phyloP scores from a whole-genome alignment of 1,140 invertebrate species.

The Aphelinus certus region DNA sequence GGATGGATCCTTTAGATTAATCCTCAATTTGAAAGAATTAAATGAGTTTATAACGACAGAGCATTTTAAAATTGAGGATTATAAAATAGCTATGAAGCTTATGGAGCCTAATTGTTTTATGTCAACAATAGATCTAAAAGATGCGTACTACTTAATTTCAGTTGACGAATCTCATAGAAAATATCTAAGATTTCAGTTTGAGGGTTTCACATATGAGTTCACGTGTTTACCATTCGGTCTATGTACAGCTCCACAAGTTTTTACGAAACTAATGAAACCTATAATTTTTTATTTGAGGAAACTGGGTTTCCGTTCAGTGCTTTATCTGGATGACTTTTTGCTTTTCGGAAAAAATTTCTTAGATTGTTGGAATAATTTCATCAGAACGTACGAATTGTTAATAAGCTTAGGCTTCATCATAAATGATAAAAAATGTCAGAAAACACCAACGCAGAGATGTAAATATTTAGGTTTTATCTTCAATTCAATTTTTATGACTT shows the following conservation, averaged over 20 bases:
- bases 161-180: conserved; percentile 9
- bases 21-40: too few species aligned
- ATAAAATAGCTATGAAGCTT: conserved; percentile 11
- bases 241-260: conserved; percentile 7
- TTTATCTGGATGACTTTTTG: conserved; percentile 31
- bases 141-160: too few species aligned
- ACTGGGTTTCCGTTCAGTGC: neutral
- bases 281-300: neutral
- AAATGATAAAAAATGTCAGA: too few species aligned
- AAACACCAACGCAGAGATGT: too few species aligned
- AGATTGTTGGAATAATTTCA: too few species aligned
- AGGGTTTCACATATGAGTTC: conserved; percentile 3
- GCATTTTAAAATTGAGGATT: too few species aligned
- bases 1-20: conserved; percentile 4
- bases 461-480: too few species aligned
- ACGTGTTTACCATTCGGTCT: conserved; percentile 12
- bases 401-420: too few species aligned
- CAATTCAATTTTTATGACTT: too few species aligned
- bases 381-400: too few species aligned
- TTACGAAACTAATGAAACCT: conserved; percentile 27
- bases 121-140: too few species aligned
- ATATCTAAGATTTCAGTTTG: conserved; percentile 12
- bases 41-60: conserved; percentile 9
- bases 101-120: conserved; percentile 20
- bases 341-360: too few species aligned